Base-by-base conservation (phyloP, 1,140 invertebrate species). In the Augochlora pura region DNA sequence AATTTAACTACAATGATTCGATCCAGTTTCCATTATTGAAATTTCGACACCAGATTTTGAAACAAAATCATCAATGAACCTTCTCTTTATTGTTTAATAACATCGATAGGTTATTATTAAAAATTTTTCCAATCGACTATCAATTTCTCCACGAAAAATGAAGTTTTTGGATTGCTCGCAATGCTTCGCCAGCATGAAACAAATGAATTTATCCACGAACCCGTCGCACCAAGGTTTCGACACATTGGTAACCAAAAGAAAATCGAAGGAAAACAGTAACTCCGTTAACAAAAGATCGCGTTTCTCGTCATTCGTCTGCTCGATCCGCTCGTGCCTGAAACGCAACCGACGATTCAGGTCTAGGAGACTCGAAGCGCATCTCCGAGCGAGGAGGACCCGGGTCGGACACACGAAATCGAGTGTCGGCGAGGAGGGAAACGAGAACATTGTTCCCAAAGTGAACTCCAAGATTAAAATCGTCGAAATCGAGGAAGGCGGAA, bases 151-250 rank as follows among this genome's bases (percentile, higher is more conserved):
- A 9, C 42, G 6, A 12, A 88, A 86, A 32, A 93, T 93, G 92
- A 91, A 86, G 84, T 85, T 93, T 12, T 84, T 91, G n/a, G 72
- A 83, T 57, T 93, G 92, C 70, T 88, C 91, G 16, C 87, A 75
- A 60, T 93, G 92, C 70, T 65, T 92, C 4, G 64, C 73, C 5
- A 57, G 52, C 18, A 54, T 72, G 25, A 63, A 81, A 18, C 82
- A 83, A 14, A 21, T 82, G 8, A 25, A 59, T 52, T 46, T 78
- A 10, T 3, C 38, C 0, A 18, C 64, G 21, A 39, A 52, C 38
- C 46, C 32, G 16, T 66, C 59, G 32, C 81, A 78, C 39, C 86
- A 90, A 59, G 83, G 84, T 21, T 83, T 87, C 18, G 89, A 92
- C 84, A 90, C 91, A 3, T 70, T 93, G 60, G 84, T 91, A 18